Base-by-base conservation (phyloP, 2,888 invertebrate genomes). In the Pollenia angustigena region DNA sequence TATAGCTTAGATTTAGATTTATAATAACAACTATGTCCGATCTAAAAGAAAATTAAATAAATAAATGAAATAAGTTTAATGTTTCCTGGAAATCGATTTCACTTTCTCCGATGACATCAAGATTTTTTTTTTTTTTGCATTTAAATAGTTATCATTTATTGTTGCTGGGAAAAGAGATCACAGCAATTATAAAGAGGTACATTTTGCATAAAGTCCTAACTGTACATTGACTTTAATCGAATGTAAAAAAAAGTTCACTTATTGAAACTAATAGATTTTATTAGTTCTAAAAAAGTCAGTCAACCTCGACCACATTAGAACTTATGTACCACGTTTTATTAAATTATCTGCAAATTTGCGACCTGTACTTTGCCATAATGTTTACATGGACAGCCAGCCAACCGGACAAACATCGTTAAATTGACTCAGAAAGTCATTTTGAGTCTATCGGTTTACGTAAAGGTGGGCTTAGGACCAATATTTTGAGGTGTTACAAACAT, bases 81-180 rank as follows among this genome's bases (percentile, higher is more conserved):
- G 72, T 74, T 87, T 87, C 84, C 87, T 74, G 87, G 87, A 87
- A 87, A 87, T 84, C 75, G 76, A 72, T 84, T 84, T 87, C 87
- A 87, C 87, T 87, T 87, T 87, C 87, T 69, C 81, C 68, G 60
- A 54, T 80, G 79, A 74, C 74, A 69, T 75, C 40, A 75, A 85
- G 42, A 69, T 54, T 60, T 54, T 79, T 54, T 60, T 54, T 60
- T 54, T 74, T 74, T 74, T 68, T 54, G 18, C 46, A 80, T 80
- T 74, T 48, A 54, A 74, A 80, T 69, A 18, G 12, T 75, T 32
- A 32, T 6, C 32, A 75, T 50, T 75, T 62, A 50, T 50, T 48
- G 16, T 42, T 71, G 42, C 11, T 32, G 32, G 6, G 50, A 52
- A 40, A 44, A 23, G 16, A 72, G n/a, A 48, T 32, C 11, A 16